phyloP scores from a whole-genome alignment of 2,113 vertebrate species.

The Enhydra lutris region DNA sequence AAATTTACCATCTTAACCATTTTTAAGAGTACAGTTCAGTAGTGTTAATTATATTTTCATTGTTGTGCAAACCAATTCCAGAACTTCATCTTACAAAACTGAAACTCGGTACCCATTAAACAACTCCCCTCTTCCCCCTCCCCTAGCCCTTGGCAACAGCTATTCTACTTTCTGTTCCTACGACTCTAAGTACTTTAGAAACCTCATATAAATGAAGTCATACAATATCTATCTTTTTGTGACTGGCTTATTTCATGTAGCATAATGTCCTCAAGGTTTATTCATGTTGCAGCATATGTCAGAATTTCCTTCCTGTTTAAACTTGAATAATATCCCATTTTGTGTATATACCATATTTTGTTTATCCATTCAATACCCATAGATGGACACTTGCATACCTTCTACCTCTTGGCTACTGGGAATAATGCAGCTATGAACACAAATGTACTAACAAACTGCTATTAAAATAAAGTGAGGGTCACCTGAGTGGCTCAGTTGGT shows the following conservation, averaged over 20 bases:
- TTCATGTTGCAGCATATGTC: neutral
- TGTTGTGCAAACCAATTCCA: neutral
- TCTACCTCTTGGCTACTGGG: neutral
- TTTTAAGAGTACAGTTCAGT: neutral
- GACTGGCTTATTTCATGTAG: neutral
- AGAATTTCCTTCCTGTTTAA: neutral
- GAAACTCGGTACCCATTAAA: neutral
- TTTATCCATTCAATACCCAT: neutral
- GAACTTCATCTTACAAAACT: constrained; percentile 6
- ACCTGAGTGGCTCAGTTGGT: neutral
- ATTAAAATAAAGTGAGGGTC: neutral
- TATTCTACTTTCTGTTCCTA: neutral
- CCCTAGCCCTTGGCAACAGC: neutral
- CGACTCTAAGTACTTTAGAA: neutral
- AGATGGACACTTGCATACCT: neutral
- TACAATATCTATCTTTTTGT: neutral
- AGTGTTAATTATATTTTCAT: neutral
- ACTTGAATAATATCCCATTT: neutral
- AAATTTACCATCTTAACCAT: neutral
- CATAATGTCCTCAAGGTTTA: neutral
- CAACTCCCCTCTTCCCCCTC: neutral
- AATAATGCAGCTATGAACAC: neutral
- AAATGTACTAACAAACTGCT: neutral
- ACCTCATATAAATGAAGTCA: neutral
- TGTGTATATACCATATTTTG: neutral